Evolutionary conservation across 2,888 invertebrate genomes (phyloP).

Genomic region (Trisateles emortualis): DNA sequence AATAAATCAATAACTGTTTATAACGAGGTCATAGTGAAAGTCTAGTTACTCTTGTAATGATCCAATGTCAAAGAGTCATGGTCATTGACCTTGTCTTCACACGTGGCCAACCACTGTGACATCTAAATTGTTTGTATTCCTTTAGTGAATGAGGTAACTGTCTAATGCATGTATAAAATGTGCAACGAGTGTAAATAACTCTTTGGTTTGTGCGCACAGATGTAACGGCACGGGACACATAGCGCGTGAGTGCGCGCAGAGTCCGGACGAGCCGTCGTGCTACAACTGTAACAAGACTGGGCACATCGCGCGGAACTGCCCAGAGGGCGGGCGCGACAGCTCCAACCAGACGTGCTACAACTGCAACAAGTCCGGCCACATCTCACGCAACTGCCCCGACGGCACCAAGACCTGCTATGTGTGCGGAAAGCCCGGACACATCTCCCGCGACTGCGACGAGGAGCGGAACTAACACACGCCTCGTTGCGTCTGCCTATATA

Average conservation of each 20-base stretch:
- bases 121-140: slow-evolving; percentile 4
- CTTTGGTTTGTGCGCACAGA: slow-evolving; percentile 67
- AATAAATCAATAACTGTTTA: slow-evolving; percentile 13
- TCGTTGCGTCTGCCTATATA: slow-evolving; percentile 55
- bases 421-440: slow-evolving; percentile 96
- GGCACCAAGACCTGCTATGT: slow-evolving; percentile 96
- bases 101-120: slow-evolving; percentile 1
- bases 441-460: slow-evolving; percentile 96
- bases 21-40: slow-evolving; percentile 34
- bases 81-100: slow-evolving; percentile 39
- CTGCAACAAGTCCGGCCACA: slow-evolving; percentile 97
- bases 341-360: slow-evolving; percentile 95
- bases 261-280: slow-evolving; percentile 94
- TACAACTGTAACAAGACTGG: slow-evolving; percentile 98
- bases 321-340: slow-evolving; percentile 90
- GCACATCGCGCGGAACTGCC: slow-evolving; percentile 95
- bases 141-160: neutral
- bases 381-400: slow-evolving; percentile 94
- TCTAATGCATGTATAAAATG: neutral
- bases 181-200: slow-evolving; percentile 6
- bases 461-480: slow-evolving; percentile 87
- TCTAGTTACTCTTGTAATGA: slow-evolving; percentile 18
- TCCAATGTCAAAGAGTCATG: slow-evolving; percentile 19
- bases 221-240: slow-evolving; percentile 97
- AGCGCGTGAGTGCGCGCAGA: slow-evolving; percentile 96